Evolutionary conservation across 23 tunicate species (phyloP), one percentile per base, ranked within the genome.

Genomic region (Ciona savignyi): DNA sequence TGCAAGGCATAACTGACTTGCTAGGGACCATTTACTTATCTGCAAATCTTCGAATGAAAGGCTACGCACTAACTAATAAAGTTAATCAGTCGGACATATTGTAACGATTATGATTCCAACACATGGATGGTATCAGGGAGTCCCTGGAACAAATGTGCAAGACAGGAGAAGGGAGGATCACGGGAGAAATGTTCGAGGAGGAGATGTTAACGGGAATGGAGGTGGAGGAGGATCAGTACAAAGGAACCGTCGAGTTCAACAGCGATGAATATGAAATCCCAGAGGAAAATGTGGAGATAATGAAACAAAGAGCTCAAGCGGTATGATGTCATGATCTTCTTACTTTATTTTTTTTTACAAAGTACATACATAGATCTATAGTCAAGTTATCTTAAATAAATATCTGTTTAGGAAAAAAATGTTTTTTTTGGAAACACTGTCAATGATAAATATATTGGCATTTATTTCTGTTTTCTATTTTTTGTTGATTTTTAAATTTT

Each of bases 181-280:
- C 75, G 9, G n/a, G 25, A 33, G 29, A 71, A 71, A 42, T 71
- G 25, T 71, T 35, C 9, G 75, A 34, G 22, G 62, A 2, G 4
- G 28, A 71, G 25, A 29, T 71, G 6, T 3, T 34, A 9, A 0
- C 62, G 27, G 2, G 25, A 9, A n/a, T 34, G 25, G 75, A 71
- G 24, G 62, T 71, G 25, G 73, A 67, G 61, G 73, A 33, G 31
- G 73, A 66, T 22, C 29, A 76, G 9, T 68, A 66, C 25, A 69
- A 66, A 4, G 80, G 80, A 32, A 76, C 80, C 23, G 30, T 65
- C 4, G 80, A 76, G 33, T 3, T 66, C 4, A 66, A 76, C 20
- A 4, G 2, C 0, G 51, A 65, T 2, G 80, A 65, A 20, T 30
- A 23, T 23, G 1, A 32, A 28, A 33, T 24, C 27, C 27, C 62